phyloP scores from a whole-genome alignment of 2,113 vertebrate species.

The Spea bombifrons region DNA sequence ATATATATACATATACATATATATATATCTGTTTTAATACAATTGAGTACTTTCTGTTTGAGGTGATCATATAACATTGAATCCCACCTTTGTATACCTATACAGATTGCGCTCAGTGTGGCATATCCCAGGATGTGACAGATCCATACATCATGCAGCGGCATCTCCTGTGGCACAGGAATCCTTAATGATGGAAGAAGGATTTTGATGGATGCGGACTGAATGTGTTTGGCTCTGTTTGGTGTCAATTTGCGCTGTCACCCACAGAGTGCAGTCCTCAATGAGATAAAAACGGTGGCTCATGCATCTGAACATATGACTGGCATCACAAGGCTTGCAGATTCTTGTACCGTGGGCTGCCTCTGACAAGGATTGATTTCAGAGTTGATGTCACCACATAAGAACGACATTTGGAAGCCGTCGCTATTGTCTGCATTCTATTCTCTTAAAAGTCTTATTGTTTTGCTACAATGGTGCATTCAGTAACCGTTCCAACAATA shows the following conservation, averaged over 20 bases:
- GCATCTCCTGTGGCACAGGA: constrained; percentile 14
- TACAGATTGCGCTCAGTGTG: not conserved
- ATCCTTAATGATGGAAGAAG: constrained; percentile 2
- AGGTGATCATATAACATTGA: no score
- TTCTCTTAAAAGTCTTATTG: constrained; percentile 8
- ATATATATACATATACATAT: no score
- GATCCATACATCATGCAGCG: constrained; percentile 14
- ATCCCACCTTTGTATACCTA: no score
- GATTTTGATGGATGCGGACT: not conserved
- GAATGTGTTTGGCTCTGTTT: constrained; percentile 33
- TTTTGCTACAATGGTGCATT: constrained; percentile 14
- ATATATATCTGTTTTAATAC: no score
- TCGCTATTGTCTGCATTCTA: constrained; percentile 15
- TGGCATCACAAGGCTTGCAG: constrained; percentile 17
- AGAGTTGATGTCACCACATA: constrained; percentile 30
- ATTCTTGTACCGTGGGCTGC: constrained; percentile 7
- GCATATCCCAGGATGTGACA: constrained; percentile 24
- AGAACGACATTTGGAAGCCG: constrained; percentile 30
- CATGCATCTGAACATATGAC: constrained; percentile 16
- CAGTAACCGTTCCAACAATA: not conserved
- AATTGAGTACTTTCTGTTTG: no score
- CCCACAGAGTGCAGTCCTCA: not conserved
- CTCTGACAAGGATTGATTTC: constrained; percentile 36
- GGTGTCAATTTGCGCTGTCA: constrained; percentile 39
- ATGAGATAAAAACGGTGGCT: not conserved